Conservation (phyloP, 2,888 invertebrate genomes). For the Epinotia ramella region DNA sequence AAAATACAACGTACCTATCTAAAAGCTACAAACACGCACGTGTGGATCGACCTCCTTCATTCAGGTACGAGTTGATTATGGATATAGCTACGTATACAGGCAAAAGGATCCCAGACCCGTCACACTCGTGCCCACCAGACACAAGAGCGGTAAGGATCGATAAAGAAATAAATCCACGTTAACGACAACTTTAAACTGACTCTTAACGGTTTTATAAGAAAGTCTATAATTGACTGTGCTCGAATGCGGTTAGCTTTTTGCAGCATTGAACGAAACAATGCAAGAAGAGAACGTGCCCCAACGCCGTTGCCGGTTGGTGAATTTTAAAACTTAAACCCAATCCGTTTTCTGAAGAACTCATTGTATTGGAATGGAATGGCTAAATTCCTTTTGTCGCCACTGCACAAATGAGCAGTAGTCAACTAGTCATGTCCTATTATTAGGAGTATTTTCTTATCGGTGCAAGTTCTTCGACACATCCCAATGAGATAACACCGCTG, state of each 20-base stretch:
- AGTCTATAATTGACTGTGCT: conserved; percentile 62
- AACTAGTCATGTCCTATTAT: conserved; percentile 24
- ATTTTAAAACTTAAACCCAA: conserved; percentile 56
- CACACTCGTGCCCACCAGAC: conserved; percentile 81
- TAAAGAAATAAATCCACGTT: conserved; percentile 65
- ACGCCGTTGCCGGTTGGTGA: conserved; percentile 78
- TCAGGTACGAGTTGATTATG: conserved; percentile 83
- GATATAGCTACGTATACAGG: conserved; percentile 69
- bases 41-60: conserved; percentile 65
- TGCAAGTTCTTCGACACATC: conserved; percentile 46
- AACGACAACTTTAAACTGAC: conserved; percentile 60
- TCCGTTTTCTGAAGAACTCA: conserved; percentile 54
- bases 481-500: conserved; percentile 63
- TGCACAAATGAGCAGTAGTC: conserved; percentile 26
- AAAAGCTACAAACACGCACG: conserved; percentile 50
- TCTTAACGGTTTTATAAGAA: conserved; percentile 64
- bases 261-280: conserved; percentile 60
- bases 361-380: conserved; percentile 35
- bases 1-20: conserved; percentile 25
- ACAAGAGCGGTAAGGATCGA: conserved; percentile 75
- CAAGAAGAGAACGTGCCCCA: conserved; percentile 81
- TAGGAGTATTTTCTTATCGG: conserved; percentile 34
- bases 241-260: conserved; percentile 63
- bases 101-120: conserved; percentile 78
- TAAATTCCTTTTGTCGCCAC: conserved; percentile 30